Evolutionary conservation across 2,113 vertebrate species (phyloP).

Genomic region (Alectura lathami): DNA sequence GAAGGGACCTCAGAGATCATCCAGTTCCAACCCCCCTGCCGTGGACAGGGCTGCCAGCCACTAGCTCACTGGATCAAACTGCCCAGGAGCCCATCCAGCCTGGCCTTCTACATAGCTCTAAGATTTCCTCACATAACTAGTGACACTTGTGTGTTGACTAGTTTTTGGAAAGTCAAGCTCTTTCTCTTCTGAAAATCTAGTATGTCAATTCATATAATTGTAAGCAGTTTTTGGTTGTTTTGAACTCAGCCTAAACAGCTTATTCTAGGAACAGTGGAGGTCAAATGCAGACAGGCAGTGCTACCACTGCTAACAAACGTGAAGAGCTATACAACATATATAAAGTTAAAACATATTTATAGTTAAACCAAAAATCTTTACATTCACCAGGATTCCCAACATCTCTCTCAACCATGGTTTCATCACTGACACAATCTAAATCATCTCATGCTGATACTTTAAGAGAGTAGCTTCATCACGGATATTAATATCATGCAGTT

Average conservation of each 20-base stretch:
- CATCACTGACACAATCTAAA: background rate
- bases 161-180: background rate
- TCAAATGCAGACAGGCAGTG: background rate
- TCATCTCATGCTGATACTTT: background rate
- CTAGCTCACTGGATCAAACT: too few relatives aligned
- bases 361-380: background rate
- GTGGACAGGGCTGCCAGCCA: too few relatives aligned
- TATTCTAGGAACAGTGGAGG: background rate
- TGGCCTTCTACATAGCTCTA: background rate
- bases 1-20: too few relatives aligned
- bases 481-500: background rate
- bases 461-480: background rate
- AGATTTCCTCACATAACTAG: background rate
- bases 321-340: background rate
- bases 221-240: background rate
- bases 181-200: background rate
- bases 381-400: background rate
- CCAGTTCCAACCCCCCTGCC: too few relatives aligned
- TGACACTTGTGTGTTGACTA: background rate
- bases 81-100: too few relatives aligned
- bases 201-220: background rate
- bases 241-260: background rate
- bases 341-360: background rate
- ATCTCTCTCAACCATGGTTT: background rate
- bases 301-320: background rate